phyloP scores from a whole-genome alignment of 1,140 invertebrate genomes.

The Pseudomyrmex sp. region DNA sequence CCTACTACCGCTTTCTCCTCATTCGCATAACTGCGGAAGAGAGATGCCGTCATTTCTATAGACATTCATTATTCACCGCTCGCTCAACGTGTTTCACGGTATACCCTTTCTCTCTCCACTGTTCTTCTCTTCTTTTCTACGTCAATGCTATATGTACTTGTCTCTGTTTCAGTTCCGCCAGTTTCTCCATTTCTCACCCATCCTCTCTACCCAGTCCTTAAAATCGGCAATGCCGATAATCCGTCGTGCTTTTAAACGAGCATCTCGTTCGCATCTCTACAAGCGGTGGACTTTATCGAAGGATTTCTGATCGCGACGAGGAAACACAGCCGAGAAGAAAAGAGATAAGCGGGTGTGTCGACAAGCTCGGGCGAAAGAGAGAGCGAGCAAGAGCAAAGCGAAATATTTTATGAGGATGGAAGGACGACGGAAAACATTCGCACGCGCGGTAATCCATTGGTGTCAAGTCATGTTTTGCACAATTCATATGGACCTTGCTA shows the following conservation, averaged over 20 bases:
- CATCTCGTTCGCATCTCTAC: conserved; percentile 29
- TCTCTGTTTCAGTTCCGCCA: conserved; percentile 28
- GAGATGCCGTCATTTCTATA: conserved; percentile 77
- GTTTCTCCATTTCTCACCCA: conserved; percentile 54
- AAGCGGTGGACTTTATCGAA: conserved; percentile 35
- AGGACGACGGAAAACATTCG: conserved; percentile 46
- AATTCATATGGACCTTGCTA: conserved; percentile 45
- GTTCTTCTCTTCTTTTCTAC: conserved; percentile 3
- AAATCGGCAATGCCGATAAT: conserved; percentile 57
- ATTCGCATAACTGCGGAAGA: conserved; percentile 67
- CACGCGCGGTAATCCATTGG: conserved; percentile 48
- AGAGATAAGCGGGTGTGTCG: conserved; percentile 1
- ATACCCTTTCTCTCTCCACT: conserved; percentile 13
- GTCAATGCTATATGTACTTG: conserved; percentile 10
- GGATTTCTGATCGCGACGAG: conserved; percentile 48
- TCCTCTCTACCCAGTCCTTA: conserved; percentile 29
- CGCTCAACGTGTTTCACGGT: conserved; percentile 61
- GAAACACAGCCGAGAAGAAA: conserved; percentile 10
- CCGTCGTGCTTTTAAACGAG: conserved; percentile 53
- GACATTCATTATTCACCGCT: conserved; percentile 78
- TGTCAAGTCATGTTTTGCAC: conserved; percentile 47
- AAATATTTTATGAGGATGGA: conserved; percentile 53
- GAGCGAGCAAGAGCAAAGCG: neutral
- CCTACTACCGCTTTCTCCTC: conserved; percentile 43
- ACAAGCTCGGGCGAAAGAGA: neutral